Evolutionary conservation across 2,888 invertebrate species (phyloP), one percentile per base, ranked within the genome.

Genomic region (Dryomyza anilis): DNA sequence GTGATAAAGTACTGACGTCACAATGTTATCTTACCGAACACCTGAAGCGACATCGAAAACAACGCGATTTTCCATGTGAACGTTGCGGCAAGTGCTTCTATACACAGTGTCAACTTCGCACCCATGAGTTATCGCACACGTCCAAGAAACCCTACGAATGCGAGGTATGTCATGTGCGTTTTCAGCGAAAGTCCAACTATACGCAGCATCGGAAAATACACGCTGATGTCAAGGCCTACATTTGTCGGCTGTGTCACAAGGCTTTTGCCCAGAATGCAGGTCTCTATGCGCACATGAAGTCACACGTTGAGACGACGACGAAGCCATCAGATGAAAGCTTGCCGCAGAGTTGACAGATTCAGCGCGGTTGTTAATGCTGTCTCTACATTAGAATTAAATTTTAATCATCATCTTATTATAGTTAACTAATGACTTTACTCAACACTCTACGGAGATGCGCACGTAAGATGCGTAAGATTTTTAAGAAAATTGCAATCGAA

Each of bases 81-180:
- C 71, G 66, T 10, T 79, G 81, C 46, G 73, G 69, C 8, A 77
- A 78, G 43, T 67, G 75, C 10, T 81, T 81, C 66, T 79, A 74
- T 12, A 74, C 75, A 33, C 70, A 70, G 7, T 72, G 73, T 12
- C 76, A 77, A 57, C 70, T 80, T 12, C 79, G 78, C 36, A 75
- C 76, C 45, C 81, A 80, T 64, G 73, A 74, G 64, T 73, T 78
- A 3, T 67, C 74, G 14, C 81, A 80, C 65, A 71, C 70, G 3
- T 67, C 58, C 14, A 59, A 71, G 5, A 74, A 75, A 25, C 74
- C 74, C 0, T 74, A 69, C 12, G 68, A 69, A 14, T 81, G 81
- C 46, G 43, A 72, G 2, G 36, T 73, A 4, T 81, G 80, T 27
- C 61, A 66, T 2, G 67, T 74, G 0, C 63, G 71, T 1, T 81